phyloP scores from a whole-genome alignment of 2,113 vertebrate species.

The Kryptolebias marmoratus region DNA sequence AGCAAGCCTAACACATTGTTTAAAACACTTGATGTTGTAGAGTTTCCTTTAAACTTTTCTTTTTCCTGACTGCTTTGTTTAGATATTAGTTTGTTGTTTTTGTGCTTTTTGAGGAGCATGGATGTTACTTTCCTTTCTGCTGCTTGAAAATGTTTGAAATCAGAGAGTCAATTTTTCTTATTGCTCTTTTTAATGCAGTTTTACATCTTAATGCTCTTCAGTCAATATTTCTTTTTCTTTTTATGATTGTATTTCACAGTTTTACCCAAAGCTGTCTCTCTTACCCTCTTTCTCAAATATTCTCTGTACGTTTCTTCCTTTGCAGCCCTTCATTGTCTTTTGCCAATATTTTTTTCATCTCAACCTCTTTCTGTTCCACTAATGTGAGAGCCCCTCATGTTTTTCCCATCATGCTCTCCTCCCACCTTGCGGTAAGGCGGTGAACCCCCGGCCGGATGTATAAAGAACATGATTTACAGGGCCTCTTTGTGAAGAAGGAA shows the following conservation, averaged over 20 bases:
- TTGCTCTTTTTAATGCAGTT: slow-evolving; percentile 23
- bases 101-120: slow-evolving; percentile 1
- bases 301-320: slow-evolving; percentile 24
- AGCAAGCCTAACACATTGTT: too few species aligned
- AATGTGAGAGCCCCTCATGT: slow-evolving; percentile 69
- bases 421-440: slow-evolving; percentile 66
- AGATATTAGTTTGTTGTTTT: slow-evolving; percentile 1
- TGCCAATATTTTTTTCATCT: slow-evolving; percentile 27
- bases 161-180: slow-evolving; percentile 25
- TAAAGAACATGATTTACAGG: slow-evolving; percentile 78
- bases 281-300: neutral
- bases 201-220: slow-evolving; percentile 45
- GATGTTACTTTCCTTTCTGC: neutral
- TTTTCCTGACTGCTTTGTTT: neutral
- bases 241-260: slow-evolving; percentile 45
- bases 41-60: too few species aligned
- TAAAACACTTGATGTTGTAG: too few species aligned
- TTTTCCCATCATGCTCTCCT: slow-evolving; percentile 76
- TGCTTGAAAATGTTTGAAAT: slow-evolving; percentile 24
- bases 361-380: slow-evolving; percentile 48
- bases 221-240: slow-evolving; percentile 30
- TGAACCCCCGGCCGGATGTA: slow-evolving; percentile 77
- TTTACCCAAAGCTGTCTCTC: slow-evolving; percentile 32
- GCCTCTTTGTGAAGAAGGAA: slow-evolving; percentile 44
- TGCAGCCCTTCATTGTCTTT: slow-evolving; percentile 40